A percentile compares a stretch with the other conserved stretches of the same genome.
phyloP scores from a whole-genome alignment of 1,140 invertebrate species.

The Chrysoperla carnea region DNA sequence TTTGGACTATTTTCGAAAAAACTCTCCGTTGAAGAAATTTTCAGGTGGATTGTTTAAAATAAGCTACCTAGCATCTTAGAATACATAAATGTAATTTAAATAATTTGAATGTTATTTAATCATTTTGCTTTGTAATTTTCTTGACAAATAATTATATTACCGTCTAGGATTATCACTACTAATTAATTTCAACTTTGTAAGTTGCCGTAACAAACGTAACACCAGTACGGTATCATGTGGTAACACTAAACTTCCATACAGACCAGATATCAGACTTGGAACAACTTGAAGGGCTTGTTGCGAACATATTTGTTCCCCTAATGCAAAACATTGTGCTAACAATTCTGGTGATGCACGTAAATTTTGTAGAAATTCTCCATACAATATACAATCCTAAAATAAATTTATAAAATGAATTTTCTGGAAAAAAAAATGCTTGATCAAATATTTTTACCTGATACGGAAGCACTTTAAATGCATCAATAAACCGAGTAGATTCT shows the following conservation, averaged over 20 bases:
- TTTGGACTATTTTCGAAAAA: too few relatives aligned
- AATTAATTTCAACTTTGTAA: slow-evolving; percentile 70
- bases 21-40: too few relatives aligned
- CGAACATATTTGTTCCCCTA: slow-evolving; percentile 48
- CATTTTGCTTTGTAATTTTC: too few relatives aligned
- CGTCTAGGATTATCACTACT: slow-evolving; percentile 67
- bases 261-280: slow-evolving; percentile 55
- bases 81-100: too few relatives aligned
- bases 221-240: slow-evolving; percentile 67
- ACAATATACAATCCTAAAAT: slow-evolving; percentile 47
- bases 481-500: slow-evolving; percentile 66
- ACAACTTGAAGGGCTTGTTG: slow-evolving; percentile 43
- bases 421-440: slow-evolving; percentile 7
- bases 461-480: slow-evolving; percentile 71
- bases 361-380: slow-evolving; percentile 62
- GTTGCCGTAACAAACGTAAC: slow-evolving; percentile 54
- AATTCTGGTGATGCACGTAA: slow-evolving; percentile 65
- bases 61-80: too few relatives aligned
- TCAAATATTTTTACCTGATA: slow-evolving; percentile 40
- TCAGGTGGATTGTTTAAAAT: too few relatives aligned
- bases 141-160: slow-evolving; percentile 16
- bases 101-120: too few relatives aligned
- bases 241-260: slow-evolving; percentile 68
- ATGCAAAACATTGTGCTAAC: slow-evolving; percentile 57
- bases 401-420: slow-evolving; percentile 8